Evolutionary conservation across 2,888 invertebrate species (phyloP), one percentile per base, ranked within the genome.

Genomic region (Acleris cristana): DNA sequence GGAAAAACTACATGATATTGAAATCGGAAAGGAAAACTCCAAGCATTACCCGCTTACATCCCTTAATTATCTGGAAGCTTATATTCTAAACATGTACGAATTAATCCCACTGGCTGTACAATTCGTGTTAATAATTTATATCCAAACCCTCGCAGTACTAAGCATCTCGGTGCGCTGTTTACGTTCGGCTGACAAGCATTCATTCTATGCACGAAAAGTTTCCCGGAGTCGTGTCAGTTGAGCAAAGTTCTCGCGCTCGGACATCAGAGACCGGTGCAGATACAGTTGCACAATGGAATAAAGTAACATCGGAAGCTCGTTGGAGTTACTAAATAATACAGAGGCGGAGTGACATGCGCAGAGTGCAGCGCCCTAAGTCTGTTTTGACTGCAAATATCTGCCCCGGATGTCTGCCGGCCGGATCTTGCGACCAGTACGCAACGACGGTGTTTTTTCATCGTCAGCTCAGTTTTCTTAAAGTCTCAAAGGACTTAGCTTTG

Each of bases 281-380:
- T 88, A 85, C 86, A 87, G 88, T 86, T 86, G 81, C 87, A 90
- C 92, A 92, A 92, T 92, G 85, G 90, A 88, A 92, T 92, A 90
- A 89, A 90, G 90, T 89, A 90, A 89, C 90, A 90, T 92, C 90
- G 90, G 90, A 92, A 88, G 89, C 91, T 91, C 85, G 92, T 92
- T 91, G 89, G 87, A 88, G 89, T 92, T 92, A 91, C 91, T 92
- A 92, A 92, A 92, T 92, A 92, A 91, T 91, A 91, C 85, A 86
- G 87, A 83, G 85, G 81, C 76, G 77, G 86, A 89, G 84, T 89
- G 92, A 90, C 90, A 89, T 89, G 90, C 88, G 89, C 90, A 87
- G 88, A 89, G 86, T 88, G 88, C 84, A 78, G 73, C 81, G 81
- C 78, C 81, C 83, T 86, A 87, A 87, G 85, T 89, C 88, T 89